These are phyloP conservation scores for Sesamia inferens DNA, from an alignment of 2,888 invertebrate genomes.

Conservation along the genomic window DNA sequence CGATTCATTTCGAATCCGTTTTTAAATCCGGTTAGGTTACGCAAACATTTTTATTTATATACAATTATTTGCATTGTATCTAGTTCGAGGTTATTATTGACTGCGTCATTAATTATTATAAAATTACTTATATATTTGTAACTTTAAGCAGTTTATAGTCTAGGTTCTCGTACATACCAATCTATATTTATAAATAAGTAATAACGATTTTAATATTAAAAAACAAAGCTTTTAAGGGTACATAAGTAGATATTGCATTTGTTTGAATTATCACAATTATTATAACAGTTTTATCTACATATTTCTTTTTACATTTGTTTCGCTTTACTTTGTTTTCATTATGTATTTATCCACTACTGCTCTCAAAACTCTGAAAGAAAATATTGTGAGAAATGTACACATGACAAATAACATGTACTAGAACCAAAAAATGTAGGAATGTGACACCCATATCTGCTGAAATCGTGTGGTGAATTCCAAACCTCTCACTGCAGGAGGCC, in stretches of 20 bases:
- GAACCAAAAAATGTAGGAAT: too few relatives aligned
- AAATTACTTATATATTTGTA: not conserved
- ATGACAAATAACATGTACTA: too few relatives aligned
- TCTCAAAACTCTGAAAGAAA: too few relatives aligned
- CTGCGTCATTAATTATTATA: not conserved
- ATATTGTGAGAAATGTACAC: too few relatives aligned
- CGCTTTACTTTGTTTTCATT: too few relatives aligned
- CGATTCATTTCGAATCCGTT: constrained; percentile 43
- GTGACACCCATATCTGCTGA: too few relatives aligned
- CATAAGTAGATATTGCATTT: not conserved
- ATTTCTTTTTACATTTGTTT: too few relatives aligned
- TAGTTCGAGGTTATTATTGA: constrained; percentile 9
- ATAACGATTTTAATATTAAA: not conserved
- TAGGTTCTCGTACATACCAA: not conserved
- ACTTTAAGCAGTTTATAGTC: not conserved
- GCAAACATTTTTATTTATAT: constrained; percentile 37
- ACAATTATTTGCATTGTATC: constrained; percentile 3
- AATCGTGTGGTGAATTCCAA: too few relatives aligned
- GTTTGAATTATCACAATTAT: not conserved
- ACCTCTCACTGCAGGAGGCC: too few relatives aligned
- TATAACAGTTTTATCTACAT: not conserved
- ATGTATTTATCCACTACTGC: too few relatives aligned
- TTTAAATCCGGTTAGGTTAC: constrained; percentile 51
- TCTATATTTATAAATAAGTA: not conserved
- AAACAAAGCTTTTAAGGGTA: not conserved